Base-by-base conservation (phyloP, 37 sponge, comb jelly and placozoan genomes). In the Aphrocallistes beatrix region DNA sequence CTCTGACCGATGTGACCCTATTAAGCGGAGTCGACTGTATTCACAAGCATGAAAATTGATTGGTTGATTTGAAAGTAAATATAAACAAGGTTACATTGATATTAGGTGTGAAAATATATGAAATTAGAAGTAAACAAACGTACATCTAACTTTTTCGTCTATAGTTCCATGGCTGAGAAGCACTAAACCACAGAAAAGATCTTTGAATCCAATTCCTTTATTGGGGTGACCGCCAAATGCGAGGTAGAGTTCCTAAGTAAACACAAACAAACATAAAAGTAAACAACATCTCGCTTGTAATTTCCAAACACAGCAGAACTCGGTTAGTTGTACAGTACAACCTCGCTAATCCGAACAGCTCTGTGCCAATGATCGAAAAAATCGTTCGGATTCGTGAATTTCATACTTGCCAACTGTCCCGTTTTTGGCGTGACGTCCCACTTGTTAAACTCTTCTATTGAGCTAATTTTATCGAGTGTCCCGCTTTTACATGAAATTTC, bases 81-180 rank as follows among this genome's bases (percentile, higher is more conserved):
- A 34, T n/a, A 81, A 81, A 81, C 82, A 81, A 81, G 25, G 25
- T 34, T 81, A 23, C n/a, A 19, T 34, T 28, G 49, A 17, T 47
- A 17, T 21, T 21, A 47, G 49, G 49, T 47, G 49, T 47, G 49
- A 47, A 47, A 47, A 47, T 47, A 47, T 47, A 23, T 28, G 25
- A 81, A 81, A n/a, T n/a, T n/a, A n/a, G n/a, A n/a, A n/a, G n/a
- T n/a, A n/a, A 49, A 37, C 36, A 10, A 84, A 48, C 91, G 84
- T 39, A 96, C 96, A 93, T 85, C 84, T 91, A 25, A 84, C 85
- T 51, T 92, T 93, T 86, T 96, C 96, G 3, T 93, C 86, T 30
- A 23, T 49, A 21, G 86, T 51, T 37, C 96, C 94, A 17, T 87
- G 51, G 0, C 82, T 81, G 0, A 96, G 86, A 21, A 96, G 81